These are phyloP conservation scores for Trinectes maculatus DNA, from an alignment of 2,113 vertebrate genomes.

Conservation along the genomic window DNA sequence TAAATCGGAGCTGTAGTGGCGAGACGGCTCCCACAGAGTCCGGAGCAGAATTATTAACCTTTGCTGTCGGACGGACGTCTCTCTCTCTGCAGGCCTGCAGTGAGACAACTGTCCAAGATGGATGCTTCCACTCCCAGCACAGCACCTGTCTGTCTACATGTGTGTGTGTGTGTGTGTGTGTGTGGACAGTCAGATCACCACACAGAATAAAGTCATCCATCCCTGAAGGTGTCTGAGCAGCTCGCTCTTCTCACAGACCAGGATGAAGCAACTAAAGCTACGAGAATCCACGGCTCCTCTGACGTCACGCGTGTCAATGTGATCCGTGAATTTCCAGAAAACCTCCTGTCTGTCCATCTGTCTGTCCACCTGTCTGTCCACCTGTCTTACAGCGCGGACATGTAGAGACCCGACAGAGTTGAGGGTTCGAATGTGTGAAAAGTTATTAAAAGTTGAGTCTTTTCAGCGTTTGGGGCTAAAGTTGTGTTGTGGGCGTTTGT, in stretches of 20 bases:
- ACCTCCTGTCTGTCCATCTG: no score
- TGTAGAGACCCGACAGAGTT: background rate
- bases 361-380: no score
- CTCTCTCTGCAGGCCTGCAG: slow-evolving; percentile 65
- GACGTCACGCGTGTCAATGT: no score
- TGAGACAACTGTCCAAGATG: slow-evolving; percentile 48
- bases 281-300: background rate
- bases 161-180: slow-evolving; percentile 36
- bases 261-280: background rate
- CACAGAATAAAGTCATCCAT: slow-evolving; percentile 28
- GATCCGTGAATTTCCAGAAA: no score
- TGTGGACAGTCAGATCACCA: background rate
- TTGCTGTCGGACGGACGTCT: slow-evolving; percentile 64
- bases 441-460: background rate
- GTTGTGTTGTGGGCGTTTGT: background rate
- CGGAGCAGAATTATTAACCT: slow-evolving; percentile 80
- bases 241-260: slow-evolving; percentile 3
- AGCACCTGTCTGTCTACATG: slow-evolving; percentile 8
- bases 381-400: background rate
- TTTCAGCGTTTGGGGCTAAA: background rate
- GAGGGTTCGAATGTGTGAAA: background rate
- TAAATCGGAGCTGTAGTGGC: slow-evolving; percentile 68
- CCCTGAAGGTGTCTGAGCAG: slow-evolving; percentile 39
- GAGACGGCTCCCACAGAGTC: slow-evolving; percentile 64
- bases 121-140: slow-evolving; percentile 16